Evolutionary conservation across 2,797 vertebrate genomes (phyloP), one percentile per base, ranked within the genome.

Genomic region (Protosalanx chinensis): DNA sequence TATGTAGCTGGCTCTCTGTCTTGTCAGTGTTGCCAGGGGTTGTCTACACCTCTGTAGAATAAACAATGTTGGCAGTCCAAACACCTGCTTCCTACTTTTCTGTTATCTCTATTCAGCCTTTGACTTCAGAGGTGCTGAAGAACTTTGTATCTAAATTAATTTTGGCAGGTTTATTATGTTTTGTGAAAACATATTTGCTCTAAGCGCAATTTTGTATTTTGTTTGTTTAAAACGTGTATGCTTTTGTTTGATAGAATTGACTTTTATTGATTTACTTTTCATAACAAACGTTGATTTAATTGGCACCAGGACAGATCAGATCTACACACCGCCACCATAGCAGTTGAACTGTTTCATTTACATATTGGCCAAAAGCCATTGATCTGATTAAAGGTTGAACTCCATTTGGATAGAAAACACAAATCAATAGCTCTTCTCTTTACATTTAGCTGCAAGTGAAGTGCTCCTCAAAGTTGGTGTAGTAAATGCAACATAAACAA

Each of bases 351-450:
- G 84, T 83, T 81, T 83, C 73, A 88, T 89, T 90, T 87, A 84
- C 82, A 86, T 86, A 23, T 79, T 89, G 88, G 82, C 81, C 53
- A 53, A 41, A 63, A 75, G 83, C 88, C 85, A 82, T 56, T 0
- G 5, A 78, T 84, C 82, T 87, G 89, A 91, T 91, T 88, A 90
- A 87, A 87, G 79, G 89, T 89, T 90, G 84, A 81, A 85, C 84
- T 84, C 76, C 64, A 62, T 81, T 87, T 76, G 82, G 80, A 84
- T 76, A 75, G 35, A 59, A 64, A 81, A 71, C 76, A 74, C 76
- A 76, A 84, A 90, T 90, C 87, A 81, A 88, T 90, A 85, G 72
- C 77, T 77, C 75, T 78, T 72, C 70, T 81, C 76, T 74, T 79
- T 63, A 68, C 86, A 86, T 81, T 84, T 74, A 85, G 82, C 71